phyloP scores from a whole-genome alignment of 2,113 vertebrate genomes.

The Bucco capensis region DNA sequence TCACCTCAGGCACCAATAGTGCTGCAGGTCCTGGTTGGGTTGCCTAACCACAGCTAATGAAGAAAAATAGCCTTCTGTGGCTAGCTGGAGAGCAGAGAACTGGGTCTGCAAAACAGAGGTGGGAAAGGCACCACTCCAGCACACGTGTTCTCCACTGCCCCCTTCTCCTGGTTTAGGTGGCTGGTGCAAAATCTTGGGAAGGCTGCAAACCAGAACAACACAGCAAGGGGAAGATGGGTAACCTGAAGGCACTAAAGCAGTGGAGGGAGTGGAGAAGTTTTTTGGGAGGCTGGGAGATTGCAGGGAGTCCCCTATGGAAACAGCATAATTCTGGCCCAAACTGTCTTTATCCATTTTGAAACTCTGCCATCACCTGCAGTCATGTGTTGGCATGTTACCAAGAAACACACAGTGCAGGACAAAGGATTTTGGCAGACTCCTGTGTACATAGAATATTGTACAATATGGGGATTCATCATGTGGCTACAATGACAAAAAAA shows the following conservation, averaged over 20 bases:
- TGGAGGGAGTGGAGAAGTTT: neutral
- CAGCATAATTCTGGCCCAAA: neutral
- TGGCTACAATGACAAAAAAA: neutral
- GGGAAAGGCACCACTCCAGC: neutral
- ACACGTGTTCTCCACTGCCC: neutral
- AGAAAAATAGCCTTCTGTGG: neutral
- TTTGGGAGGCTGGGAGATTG: neutral
- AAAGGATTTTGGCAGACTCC: conserved; percentile 3
- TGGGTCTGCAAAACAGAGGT: neutral
- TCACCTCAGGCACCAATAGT: neutral
- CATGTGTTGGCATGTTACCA: neutral
- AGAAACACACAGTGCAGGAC: conserved; percentile 9
- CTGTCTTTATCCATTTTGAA: neutral
- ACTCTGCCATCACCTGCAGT: conserved; percentile 7
- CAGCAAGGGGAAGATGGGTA: neutral
- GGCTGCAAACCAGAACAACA: neutral
- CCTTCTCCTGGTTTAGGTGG: neutral
- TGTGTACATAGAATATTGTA: neutral
- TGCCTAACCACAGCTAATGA: neutral
- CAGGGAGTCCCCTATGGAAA: neutral
- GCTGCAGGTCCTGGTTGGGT: neutral
- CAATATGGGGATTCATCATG: neutral
- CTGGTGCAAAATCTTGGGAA: neutral
- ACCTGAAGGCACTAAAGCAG: neutral
- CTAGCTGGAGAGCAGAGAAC: neutral